Conservation (phyloP, 2,797 vertebrate genomes). For the Hybognathus amarus region DNA sequence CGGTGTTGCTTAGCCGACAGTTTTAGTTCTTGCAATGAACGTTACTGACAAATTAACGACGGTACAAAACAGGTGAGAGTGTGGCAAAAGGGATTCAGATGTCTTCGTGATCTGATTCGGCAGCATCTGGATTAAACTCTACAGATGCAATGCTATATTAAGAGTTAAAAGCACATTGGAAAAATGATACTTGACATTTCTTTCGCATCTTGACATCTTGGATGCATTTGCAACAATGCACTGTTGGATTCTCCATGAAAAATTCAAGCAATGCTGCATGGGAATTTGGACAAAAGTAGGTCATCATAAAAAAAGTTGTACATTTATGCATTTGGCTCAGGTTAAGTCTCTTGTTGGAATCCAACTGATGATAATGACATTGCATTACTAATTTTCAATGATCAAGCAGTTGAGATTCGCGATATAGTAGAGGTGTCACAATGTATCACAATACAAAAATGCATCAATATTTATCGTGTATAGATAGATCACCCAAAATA, state of each 20-base stretch:
- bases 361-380: background rate
- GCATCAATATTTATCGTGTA: no score
- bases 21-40: conserved; percentile 45
- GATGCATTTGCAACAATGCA: conserved; percentile 14
- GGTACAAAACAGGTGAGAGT: conserved; percentile 19
- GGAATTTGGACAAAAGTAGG: background rate
- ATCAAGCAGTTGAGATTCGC: background rate
- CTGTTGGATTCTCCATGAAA: background rate
- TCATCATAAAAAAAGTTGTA: background rate
- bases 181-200: background rate
- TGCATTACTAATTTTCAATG: background rate
- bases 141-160: background rate
- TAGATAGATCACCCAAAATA: no score
- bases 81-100: background rate
- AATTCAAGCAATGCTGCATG: background rate
- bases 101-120: background rate
- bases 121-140: background rate
- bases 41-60: conserved; percentile 45
- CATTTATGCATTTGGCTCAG: background rate
- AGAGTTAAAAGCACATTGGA: conserved; percentile 9
- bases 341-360: background rate
- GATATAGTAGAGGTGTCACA: no score
- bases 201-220: background rate
- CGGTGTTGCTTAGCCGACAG: conserved; percentile 42
- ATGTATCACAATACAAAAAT: no score